These are phyloP conservation scores for Pollicipes pollicipes DNA, from an alignment of 1,140 invertebrate genomes.

Conservation along the genomic window DNA sequence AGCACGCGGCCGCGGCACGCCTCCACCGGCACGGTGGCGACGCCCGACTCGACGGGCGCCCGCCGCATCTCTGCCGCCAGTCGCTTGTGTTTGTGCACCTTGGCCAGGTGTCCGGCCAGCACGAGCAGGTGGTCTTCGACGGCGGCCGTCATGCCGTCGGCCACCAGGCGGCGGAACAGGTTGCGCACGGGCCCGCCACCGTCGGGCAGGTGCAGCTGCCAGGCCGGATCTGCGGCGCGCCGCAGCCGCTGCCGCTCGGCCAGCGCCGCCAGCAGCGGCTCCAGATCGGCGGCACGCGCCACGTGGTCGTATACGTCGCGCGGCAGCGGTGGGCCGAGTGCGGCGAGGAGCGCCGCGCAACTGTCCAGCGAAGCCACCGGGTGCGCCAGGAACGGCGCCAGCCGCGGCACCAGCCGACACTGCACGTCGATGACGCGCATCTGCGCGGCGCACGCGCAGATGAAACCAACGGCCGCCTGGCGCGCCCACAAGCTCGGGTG, in stretches of 20 bases:
- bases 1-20: neutral
- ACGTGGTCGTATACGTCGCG: constrained; percentile 54
- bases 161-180: constrained; percentile 59
- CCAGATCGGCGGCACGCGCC: constrained; percentile 51
- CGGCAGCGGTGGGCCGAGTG: constrained; percentile 46
- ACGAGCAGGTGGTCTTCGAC: constrained; percentile 62
- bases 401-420: constrained; percentile 66
- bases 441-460: constrained; percentile 53
- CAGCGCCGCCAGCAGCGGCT: constrained; percentile 41
- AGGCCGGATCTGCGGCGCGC: constrained; percentile 16
- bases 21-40: neutral
- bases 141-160: constrained; percentile 61
- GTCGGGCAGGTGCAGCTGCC: constrained; percentile 9
- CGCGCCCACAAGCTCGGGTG: constrained; percentile 49
- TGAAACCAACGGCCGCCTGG: constrained; percentile 67
- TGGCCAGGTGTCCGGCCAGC: constrained; percentile 52
- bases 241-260: constrained; percentile 29
- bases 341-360: constrained; percentile 9
- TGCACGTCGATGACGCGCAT: constrained; percentile 77
- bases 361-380: constrained; percentile 31
- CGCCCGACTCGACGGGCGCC: neutral
- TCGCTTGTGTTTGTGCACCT: neutral
- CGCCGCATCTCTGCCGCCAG: neutral
- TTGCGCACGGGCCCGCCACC: constrained; percentile 18
- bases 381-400: constrained; percentile 59